phyloP scores from a whole-genome alignment of 2,888 invertebrate genomes.

The Mimas tiliae region DNA sequence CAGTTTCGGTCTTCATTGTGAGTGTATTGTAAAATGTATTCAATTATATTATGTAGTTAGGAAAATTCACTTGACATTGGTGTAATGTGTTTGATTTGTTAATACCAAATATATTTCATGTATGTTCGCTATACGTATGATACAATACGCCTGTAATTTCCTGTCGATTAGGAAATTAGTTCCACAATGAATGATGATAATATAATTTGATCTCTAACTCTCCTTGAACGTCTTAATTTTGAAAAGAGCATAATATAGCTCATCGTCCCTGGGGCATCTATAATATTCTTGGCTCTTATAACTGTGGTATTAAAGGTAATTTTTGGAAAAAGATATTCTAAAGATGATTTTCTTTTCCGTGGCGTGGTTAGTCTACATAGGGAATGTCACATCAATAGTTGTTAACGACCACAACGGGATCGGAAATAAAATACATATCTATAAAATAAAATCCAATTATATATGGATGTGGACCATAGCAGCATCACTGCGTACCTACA shows the following conservation, averaged over 20 bases:
- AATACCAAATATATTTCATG: constrained; percentile 28
- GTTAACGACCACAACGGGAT: neutral
- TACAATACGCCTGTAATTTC: too few species aligned
- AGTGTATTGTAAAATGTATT: constrained; percentile 29
- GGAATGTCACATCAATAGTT: neutral
- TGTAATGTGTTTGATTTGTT: constrained; percentile 46
- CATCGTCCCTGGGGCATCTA: neutral
- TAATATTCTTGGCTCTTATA: neutral
- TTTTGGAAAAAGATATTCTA: neutral
- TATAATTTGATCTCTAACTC: neutral
- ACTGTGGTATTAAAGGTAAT: neutral
- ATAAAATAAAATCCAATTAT: neutral
- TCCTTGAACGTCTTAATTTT: neutral
- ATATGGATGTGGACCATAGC: too few species aligned
- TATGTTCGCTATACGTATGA: too few species aligned
- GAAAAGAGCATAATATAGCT: neutral
- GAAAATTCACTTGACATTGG: constrained; percentile 51
- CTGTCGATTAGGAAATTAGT: neutral
- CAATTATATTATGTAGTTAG: constrained; percentile 46
- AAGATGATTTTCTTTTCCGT: neutral
- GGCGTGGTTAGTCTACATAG: neutral
- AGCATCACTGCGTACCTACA: too few species aligned
- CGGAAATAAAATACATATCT: neutral
- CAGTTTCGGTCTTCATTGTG: neutral
- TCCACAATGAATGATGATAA: neutral